Conservation (phyloP, 2,797 vertebrate genomes). For the Lepidocolaptes lacrymiger region DNA sequence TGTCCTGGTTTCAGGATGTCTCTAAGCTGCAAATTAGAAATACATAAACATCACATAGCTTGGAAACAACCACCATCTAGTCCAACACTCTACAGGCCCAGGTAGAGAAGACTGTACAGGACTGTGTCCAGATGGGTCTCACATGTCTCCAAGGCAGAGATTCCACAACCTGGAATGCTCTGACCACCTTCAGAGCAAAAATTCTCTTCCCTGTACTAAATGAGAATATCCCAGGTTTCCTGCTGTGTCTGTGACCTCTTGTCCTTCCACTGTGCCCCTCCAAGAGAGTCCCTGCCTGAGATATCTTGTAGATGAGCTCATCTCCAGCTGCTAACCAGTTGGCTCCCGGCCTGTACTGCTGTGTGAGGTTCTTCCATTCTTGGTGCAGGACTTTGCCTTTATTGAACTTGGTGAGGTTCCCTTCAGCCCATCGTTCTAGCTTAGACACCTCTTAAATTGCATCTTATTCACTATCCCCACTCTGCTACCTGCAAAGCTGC, state of each 20-base stretch:
- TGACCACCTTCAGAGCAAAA: background rate
- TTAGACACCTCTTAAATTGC: background rate
- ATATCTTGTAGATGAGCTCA: background rate
- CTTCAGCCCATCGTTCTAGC: background rate
- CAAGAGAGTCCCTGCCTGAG: background rate
- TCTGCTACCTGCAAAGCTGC: background rate
- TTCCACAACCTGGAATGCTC: background rate
- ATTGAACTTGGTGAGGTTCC: background rate
- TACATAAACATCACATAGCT: background rate
- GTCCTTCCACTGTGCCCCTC: background rate
- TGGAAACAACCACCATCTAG: background rate
- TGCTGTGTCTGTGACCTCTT: background rate
- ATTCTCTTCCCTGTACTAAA: background rate
- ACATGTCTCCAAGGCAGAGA: background rate
- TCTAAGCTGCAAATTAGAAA: background rate
- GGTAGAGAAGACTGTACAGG: background rate
- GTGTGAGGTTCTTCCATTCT: background rate
- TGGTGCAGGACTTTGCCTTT: background rate
- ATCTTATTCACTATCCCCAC: background rate
- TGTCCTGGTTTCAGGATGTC: background rate
- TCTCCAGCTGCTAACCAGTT: background rate
- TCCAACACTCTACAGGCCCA: background rate
- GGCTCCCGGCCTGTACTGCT: background rate
- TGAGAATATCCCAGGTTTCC: background rate
- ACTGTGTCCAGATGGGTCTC: background rate